Evolutionary conservation across 2,888 invertebrate genomes (phyloP), one percentile per base, ranked within the genome.

Genomic region (Nymphalis polychloros): DNA sequence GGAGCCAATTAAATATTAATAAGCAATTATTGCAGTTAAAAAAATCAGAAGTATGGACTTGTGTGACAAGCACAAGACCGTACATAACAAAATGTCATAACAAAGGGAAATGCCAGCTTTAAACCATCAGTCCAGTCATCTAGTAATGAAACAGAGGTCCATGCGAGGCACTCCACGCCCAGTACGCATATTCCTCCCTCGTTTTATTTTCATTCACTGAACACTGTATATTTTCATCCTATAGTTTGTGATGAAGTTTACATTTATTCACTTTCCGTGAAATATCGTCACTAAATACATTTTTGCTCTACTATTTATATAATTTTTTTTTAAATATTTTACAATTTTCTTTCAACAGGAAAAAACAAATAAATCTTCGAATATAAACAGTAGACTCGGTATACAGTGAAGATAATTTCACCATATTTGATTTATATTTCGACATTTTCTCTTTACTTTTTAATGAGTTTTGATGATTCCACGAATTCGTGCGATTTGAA

Each of bases 371-470:
- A 31, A 8, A 41, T n/a, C 41, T 20, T 27, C 59, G 47, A 68
- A 63, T 60, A 63, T 59, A 68, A 68, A 64, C 68, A 63, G 41
- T 19, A 20, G 48, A 57, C 7, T 35, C 59, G 63, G 62, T 65
- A 62, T 55, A 69, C 70, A 49, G 60, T 61, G 52, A 72, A 73
- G 59, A 74, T 73, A 68, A 75, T 71, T 70, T 79, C 74, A 80
- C 79, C 81, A 79, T 82, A 80, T 88, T 84, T 85, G 86, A 89
- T 89, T 87, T 84, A 81, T 83, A 82, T 86, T 79, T 83, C 84
- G 81, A 86, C 81, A 86, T 87, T 88, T 85, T 85, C 80, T 89
- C 82, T 90, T 90, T 88, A 89, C 91, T 91, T 91, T 87, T 89
- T 89, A 91, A 90, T 89, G 89, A 90, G 89, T 90, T 92, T 85